Conservation (phyloP, 2,113 vertebrate genomes). For the Bungarus multicinctus region DNA sequence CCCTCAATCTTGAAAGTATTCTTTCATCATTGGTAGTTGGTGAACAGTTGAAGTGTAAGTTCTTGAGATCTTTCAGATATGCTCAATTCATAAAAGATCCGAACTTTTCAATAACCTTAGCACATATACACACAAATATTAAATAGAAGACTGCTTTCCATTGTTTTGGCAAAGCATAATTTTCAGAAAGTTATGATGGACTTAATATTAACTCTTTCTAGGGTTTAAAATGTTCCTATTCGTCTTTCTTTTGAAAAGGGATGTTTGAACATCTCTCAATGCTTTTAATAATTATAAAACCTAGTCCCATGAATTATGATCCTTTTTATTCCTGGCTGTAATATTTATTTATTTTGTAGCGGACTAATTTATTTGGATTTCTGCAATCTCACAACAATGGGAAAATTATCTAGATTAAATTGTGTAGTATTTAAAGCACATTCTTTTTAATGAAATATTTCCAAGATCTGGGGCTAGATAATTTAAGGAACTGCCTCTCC, state of each 20-base stretch:
- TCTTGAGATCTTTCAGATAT: neutral
- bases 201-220: neutral
- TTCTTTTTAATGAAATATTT: neutral
- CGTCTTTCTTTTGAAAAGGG: neutral
- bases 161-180: constrained; percentile 28
- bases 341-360: neutral
- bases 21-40: neutral
- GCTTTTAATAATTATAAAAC: constrained; percentile 32
- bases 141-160: constrained; percentile 8
- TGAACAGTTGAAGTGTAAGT: neutral
- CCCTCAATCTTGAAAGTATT: neutral
- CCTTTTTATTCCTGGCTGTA: constrained; percentile 20
- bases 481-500: neutral
- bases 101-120: neutral
- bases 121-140: neutral
- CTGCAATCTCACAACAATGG: neutral
- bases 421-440: neutral
- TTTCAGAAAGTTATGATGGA: constrained; percentile 35
- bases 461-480: neutral
- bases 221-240: constrained; percentile 49
- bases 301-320: neutral
- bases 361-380: neutral
- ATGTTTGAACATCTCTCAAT: constrained; percentile 38
- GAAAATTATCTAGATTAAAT: neutral
- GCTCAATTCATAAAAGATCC: neutral